Evolutionary conservation across 37 sponge, comb jelly and placozoan species (phyloP).

Genomic region (Geodia barretti): DNA sequence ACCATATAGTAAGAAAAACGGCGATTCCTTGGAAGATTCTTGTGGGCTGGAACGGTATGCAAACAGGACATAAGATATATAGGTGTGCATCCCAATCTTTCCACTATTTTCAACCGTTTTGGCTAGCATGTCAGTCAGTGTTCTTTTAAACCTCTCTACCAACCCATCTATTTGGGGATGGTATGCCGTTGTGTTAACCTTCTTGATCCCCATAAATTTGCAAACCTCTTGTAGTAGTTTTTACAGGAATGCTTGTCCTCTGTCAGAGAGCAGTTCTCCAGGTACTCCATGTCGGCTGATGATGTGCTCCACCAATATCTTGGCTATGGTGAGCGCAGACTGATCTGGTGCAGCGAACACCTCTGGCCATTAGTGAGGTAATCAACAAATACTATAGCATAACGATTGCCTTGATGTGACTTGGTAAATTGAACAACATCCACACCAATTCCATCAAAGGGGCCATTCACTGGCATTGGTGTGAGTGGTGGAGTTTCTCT

Average conservation of each 20-base stretch:
- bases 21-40: slow-evolving; percentile 20
- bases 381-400: slow-evolving; percentile 26
- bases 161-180: slow-evolving; percentile 65
- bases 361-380: slow-evolving; percentile 45
- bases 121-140: slow-evolving; percentile 39
- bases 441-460: slow-evolving; percentile 37
- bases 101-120: slow-evolving; percentile 10
- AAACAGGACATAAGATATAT: slow-evolving; percentile 22
- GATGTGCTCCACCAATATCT: slow-evolving; percentile 14
- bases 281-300: slow-evolving; percentile 39
- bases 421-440: background rate
- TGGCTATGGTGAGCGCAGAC: slow-evolving; percentile 8
- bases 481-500: slow-evolving; percentile 22
- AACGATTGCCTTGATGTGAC: slow-evolving; percentile 34
- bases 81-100: slow-evolving; percentile 48
- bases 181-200: slow-evolving; percentile 45
- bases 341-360: slow-evolving; percentile 15
- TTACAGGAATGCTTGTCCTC: slow-evolving; percentile 3
- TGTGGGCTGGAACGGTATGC: slow-evolving; percentile 35
- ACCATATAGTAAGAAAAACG: slow-evolving; percentile 47
- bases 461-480: slow-evolving; percentile 47
- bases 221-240: slow-evolving; percentile 2
- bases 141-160: slow-evolving; percentile 47
- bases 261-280: slow-evolving; percentile 16
- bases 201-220: slow-evolving; percentile 2